Conservation (phyloP, 2,113 vertebrate species). For the Heterocephalus glaber region DNA sequence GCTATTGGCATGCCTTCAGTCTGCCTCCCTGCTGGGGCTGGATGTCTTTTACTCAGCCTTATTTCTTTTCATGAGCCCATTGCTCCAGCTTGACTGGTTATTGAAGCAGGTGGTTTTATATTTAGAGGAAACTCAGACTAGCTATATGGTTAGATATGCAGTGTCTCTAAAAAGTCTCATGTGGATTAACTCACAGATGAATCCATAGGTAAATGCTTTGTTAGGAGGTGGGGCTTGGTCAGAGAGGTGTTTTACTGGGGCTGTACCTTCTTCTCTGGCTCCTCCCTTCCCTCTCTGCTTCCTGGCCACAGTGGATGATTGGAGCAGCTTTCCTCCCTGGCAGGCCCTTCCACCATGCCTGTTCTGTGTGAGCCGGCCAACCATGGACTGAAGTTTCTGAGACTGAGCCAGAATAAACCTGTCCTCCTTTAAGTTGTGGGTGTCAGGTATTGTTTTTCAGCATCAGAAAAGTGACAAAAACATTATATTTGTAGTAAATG, state of each 20-base stretch:
- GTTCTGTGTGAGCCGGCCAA: background rate
- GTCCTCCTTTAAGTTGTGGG: background rate
- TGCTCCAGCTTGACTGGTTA: no score
- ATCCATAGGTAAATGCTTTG: background rate
- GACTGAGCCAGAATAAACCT: background rate
- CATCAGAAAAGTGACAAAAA: background rate
- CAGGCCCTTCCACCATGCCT: background rate
- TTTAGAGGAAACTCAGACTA: conserved; percentile 5
- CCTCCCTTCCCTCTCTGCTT: background rate
- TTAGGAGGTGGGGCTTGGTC: background rate
- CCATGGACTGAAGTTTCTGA: background rate
- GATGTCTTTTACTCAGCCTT: background rate
- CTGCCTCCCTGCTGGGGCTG: background rate
- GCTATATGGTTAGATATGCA: background rate
- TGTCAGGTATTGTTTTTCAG: background rate
- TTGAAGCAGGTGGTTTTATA: background rate
- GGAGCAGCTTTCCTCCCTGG: background rate
- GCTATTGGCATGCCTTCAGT: background rate
- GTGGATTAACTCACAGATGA: background rate
- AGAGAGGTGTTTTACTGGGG: background rate
- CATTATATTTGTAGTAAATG: background rate
- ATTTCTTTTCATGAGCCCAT: background rate
- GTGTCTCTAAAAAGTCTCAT: background rate
- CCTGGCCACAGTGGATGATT: background rate
- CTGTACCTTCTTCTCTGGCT: background rate